phyloP scores from a whole-genome alignment of 2,113 vertebrate genomes.

The Apodemus speciosus region DNA sequence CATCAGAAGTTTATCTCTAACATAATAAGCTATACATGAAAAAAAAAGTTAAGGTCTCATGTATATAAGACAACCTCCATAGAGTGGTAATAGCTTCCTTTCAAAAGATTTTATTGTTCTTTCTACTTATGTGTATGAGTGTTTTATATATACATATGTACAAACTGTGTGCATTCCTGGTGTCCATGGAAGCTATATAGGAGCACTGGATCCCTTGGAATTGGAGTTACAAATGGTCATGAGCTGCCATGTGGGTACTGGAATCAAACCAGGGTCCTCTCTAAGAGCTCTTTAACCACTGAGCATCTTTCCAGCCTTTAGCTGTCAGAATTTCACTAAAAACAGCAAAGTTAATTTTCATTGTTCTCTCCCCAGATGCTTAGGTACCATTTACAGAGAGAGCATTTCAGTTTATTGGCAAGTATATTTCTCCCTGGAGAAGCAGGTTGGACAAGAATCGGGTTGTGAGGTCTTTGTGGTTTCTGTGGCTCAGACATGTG shows the following conservation, averaged over 20 bases:
- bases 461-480: conserved; percentile 47
- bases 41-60: neutral
- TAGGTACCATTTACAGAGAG: conserved; percentile 7
- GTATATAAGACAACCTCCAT: conserved; percentile 4
- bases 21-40: neutral
- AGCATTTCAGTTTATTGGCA: conserved; percentile 46
- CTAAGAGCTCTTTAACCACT: neutral
- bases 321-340: neutral
- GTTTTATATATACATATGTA: neutral
- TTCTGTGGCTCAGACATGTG: conserved; percentile 48
- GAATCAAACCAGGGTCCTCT: neutral
- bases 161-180: neutral
- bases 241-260: neutral
- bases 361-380: neutral
- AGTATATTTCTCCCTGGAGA: conserved; percentile 41
- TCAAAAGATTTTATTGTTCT: neutral
- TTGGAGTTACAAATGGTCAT: neutral
- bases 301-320: neutral
- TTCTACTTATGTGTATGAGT: neutral
- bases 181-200: neutral
- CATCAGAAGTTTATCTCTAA: neutral
- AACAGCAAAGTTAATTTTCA: conserved; percentile 35
- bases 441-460: neutral
- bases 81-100: neutral
- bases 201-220: neutral